Conservation (phyloP, 2,797 vertebrate genomes). For the Harpagifer antarcticus region DNA sequence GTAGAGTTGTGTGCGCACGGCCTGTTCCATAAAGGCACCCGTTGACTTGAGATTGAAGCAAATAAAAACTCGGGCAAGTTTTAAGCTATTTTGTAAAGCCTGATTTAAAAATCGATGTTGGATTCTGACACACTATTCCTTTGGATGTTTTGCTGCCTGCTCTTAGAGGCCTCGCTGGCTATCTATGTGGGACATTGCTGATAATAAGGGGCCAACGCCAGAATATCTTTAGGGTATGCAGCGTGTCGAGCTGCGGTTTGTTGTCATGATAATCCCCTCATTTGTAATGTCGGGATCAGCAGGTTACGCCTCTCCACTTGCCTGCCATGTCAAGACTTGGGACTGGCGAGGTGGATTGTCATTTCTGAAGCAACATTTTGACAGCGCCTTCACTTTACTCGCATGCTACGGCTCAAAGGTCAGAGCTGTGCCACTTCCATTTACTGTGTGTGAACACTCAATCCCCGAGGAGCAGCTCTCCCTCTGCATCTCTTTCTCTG, state of each 20-base stretch:
- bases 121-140: conserved; percentile 46
- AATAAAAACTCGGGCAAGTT: too few relatives aligned
- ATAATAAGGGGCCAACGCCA: conserved; percentile 75
- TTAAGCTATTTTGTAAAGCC: conserved; percentile 34
- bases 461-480: conserved; percentile 77
- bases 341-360: conserved; percentile 85
- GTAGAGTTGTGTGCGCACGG: not conserved
- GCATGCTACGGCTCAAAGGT: conserved; percentile 83
- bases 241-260: conserved; percentile 77
- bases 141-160: conserved; percentile 32
- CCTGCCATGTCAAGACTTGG: conserved; percentile 81
- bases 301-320: conserved; percentile 80
- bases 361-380: conserved; percentile 89
- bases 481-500: conserved; percentile 57
- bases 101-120: conserved; percentile 45
- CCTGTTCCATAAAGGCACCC: too few relatives aligned
- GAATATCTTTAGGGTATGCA: conserved; percentile 78
- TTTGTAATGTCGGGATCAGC: conserved; percentile 83
- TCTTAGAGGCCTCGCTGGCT: conserved; percentile 57
- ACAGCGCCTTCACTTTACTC: conserved; percentile 83
- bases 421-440: conserved; percentile 85
- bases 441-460: conserved; percentile 84
- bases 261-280: conserved; percentile 85
- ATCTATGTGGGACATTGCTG: conserved; percentile 73
- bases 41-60: too few relatives aligned